Percentiles rank a stretch among this genome's conserved stretches.
Conservation (phyloP, 2,888 invertebrate genomes). For the Melanchra persicariae region DNA sequence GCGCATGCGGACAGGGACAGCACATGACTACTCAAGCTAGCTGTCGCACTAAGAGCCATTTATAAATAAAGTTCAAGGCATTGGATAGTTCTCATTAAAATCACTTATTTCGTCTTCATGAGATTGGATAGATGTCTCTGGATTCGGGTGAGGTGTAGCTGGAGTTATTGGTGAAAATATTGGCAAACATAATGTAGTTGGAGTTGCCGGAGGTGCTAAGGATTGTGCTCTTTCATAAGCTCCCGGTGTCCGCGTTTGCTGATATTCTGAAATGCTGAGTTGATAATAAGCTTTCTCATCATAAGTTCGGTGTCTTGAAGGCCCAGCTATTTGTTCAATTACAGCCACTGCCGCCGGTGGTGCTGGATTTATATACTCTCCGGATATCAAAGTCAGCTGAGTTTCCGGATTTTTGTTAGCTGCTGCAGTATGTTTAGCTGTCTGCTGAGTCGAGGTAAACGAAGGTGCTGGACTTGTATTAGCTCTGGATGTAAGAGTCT, state of each 20-base stretch:
- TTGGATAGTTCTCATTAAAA: slow-evolving; percentile 56
- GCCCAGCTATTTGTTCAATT: slow-evolving; percentile 56
- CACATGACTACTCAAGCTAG: slow-evolving; percentile 57
- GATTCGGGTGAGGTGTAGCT: slow-evolving; percentile 55
- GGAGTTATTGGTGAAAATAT: slow-evolving; percentile 41
- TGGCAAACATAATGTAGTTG: slow-evolving; percentile 45
- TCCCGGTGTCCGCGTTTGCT: slow-evolving; percentile 54
- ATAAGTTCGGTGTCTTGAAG: slow-evolving; percentile 56
- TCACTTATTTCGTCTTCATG: slow-evolving; percentile 55
- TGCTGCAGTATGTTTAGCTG: slow-evolving; percentile 50
- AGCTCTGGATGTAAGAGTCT: slow-evolving; percentile 53
- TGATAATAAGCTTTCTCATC: slow-evolving; percentile 50
- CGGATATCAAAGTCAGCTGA: slow-evolving; percentile 52
- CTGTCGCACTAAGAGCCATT: slow-evolving; percentile 51
- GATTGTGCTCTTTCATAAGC: slow-evolving; percentile 26
- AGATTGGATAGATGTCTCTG: slow-evolving; percentile 57
- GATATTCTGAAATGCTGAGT: slow-evolving; percentile 57
- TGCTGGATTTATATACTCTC: slow-evolving; percentile 53
- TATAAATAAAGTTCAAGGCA: slow-evolving; percentile 55
- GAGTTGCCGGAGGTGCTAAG: slow-evolving; percentile 54
- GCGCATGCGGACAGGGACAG: slow-evolving; percentile 57
- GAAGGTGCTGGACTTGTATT: slow-evolving; percentile 55
- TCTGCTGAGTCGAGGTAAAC: slow-evolving; percentile 51
- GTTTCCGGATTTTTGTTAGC: slow-evolving; percentile 52
- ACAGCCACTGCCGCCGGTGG: slow-evolving; percentile 56